Evolutionary conservation across 2,797 vertebrate genomes (phyloP).

Genomic region (Numenius phaeopus): DNA sequence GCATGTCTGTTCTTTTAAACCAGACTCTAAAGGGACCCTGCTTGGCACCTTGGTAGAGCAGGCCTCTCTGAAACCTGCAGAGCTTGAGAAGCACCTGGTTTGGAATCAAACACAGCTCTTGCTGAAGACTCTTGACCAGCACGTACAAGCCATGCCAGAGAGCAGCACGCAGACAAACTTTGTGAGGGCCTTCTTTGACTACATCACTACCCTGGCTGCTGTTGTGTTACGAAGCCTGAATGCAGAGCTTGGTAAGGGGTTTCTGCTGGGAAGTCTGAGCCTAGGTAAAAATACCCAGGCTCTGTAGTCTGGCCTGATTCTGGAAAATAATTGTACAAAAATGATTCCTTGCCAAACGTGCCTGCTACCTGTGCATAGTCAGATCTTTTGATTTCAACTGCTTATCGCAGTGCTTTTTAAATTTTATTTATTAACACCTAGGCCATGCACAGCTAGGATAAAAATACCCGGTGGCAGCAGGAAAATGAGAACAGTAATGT

Average conservation of each 20-base stretch:
- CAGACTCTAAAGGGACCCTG: constrained; percentile 84
- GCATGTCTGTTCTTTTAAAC: neutral
- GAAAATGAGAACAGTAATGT: neutral
- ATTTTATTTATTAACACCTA: neutral
- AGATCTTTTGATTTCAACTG: neutral
- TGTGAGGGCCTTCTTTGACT: constrained; percentile 87
- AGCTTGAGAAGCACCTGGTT: constrained; percentile 87
- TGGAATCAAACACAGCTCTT: constrained; percentile 88
- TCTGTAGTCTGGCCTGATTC: neutral
- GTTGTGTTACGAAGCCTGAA: constrained; percentile 88
- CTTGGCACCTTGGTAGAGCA: constrained; percentile 88
- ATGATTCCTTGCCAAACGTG: neutral
- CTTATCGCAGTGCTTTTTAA: neutral
- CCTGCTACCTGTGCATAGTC: neutral
- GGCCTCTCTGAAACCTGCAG: constrained; percentile 82
- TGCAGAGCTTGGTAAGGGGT: constrained; percentile 86
- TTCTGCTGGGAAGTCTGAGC: neutral
- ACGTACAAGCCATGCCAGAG: constrained; percentile 75
- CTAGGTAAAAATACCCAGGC: neutral
- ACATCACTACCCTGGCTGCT: constrained; percentile 87
- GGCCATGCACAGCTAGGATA: neutral
- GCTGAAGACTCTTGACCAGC: constrained; percentile 85
- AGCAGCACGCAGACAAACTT: constrained; percentile 79
- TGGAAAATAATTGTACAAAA: neutral
- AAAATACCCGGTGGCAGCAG: neutral